phyloP scores from a whole-genome alignment of 1,140 invertebrate genomes.

The Solen grandis region DNA sequence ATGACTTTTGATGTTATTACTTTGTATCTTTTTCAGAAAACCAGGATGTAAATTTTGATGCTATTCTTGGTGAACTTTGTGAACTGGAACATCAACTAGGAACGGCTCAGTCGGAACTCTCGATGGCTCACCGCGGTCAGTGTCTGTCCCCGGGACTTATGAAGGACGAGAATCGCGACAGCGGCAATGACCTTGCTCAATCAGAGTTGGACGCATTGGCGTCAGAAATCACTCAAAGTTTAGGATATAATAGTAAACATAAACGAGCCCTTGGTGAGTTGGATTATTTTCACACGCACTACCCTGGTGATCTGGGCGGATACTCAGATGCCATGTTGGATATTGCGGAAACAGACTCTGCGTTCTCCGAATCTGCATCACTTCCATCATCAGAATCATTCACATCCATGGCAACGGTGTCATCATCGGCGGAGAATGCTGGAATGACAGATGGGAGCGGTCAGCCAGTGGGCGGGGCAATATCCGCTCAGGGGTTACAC shows the following conservation, averaged over 20 bases:
- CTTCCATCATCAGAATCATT: conserved; percentile 94
- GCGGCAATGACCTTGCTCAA: conserved; percentile 65
- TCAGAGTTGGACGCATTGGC: conserved; percentile 76
- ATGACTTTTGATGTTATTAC: too few relatives aligned
- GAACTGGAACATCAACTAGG: conserved; percentile 85
- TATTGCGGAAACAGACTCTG: conserved; percentile 90
- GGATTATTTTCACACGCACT: conserved; percentile 53
- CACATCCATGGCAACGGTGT: conserved; percentile 84
- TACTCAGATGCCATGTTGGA: conserved; percentile 86
- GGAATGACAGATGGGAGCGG: conserved; percentile 70
- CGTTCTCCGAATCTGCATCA: conserved; percentile 97
- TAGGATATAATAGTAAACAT: conserved; percentile 65
- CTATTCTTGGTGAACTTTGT: conserved; percentile 95
- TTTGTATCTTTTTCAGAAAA: conserved; percentile 90
- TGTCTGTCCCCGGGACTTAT: conserved; percentile 11
- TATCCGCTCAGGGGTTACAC: conserved; percentile 64
- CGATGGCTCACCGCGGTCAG: conserved; percentile 44
- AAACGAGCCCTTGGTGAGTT: conserved; percentile 36
- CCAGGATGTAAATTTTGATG: conserved; percentile 97
- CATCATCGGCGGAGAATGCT: conserved; percentile 73
- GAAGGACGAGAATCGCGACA: conserved; percentile 59
- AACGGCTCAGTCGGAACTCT: conserved; percentile 71
- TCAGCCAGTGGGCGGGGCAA: conserved; percentile 49
- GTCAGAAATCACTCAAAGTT: conserved; percentile 73
- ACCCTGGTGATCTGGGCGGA: conserved; percentile 56